Conservation (phyloP, 2,888 invertebrate genomes). For the Heteromurus nitidus region DNA sequence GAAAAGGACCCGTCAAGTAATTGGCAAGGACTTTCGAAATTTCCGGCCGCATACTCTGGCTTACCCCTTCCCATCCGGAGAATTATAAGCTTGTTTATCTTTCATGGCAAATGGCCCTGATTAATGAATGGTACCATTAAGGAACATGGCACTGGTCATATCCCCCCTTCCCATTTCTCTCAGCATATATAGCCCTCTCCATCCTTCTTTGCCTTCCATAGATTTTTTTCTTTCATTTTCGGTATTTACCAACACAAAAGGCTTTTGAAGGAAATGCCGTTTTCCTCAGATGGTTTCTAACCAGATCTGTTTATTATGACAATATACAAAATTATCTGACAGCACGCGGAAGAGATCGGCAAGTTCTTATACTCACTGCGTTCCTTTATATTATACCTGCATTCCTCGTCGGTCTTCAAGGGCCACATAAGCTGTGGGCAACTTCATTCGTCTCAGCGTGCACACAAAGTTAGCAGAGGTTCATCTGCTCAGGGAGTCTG, state of each 20-base stretch:
- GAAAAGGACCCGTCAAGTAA: slow-evolving; percentile 42
- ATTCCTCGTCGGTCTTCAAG: not conserved
- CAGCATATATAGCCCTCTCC: slow-evolving; percentile 14
- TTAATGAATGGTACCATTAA: slow-evolving; percentile 49
- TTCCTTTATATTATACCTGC: too few species aligned
- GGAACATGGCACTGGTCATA: slow-evolving; percentile 8
- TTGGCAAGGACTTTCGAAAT: slow-evolving; percentile 57
- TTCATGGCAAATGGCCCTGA: slow-evolving; percentile 40
- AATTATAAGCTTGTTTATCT: slow-evolving; percentile 51
- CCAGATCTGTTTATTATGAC: slow-evolving; percentile 14
- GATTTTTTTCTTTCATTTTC: slow-evolving; percentile 26
- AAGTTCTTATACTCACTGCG: too few species aligned
- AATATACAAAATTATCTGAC: slow-evolving; percentile 1
- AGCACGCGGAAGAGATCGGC: too few species aligned
- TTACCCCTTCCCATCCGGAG: slow-evolving; percentile 34
- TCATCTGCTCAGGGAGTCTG: too few species aligned
- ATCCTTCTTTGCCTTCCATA: slow-evolving; percentile 15
- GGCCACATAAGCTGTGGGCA: not conserved
- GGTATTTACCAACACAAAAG: slow-evolving; percentile 45
- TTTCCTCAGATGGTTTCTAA: not conserved
- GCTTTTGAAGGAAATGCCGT: not conserved
- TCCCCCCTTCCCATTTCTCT: too few species aligned
- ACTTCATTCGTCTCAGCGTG: not conserved
- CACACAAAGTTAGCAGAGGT: too few species aligned
- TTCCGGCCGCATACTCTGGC: slow-evolving; percentile 37